Conservation (phyloP, 2,888 invertebrate species). For the Cerastoderma edule region DNA sequence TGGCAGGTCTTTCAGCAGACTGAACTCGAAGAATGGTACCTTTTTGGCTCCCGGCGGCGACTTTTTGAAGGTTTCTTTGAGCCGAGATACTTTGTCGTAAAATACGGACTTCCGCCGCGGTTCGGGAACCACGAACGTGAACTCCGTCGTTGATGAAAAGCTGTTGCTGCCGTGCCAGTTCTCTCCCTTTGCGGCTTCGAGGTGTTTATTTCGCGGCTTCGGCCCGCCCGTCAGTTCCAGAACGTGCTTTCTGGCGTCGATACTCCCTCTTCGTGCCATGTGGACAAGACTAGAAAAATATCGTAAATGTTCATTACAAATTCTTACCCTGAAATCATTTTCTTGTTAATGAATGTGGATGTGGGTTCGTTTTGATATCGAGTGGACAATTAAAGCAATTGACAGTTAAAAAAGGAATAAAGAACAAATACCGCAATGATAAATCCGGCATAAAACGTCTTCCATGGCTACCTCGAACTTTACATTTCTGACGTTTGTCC, state of each 20-base stretch:
- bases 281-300: constrained; percentile 40
- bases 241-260: constrained; percentile 41
- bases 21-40: constrained; percentile 59
- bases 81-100: constrained; percentile 43
- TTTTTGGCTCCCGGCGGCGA: constrained; percentile 24
- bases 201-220: constrained; percentile 26
- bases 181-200: constrained; percentile 28
- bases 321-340: too few relatives aligned
- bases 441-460: too few relatives aligned
- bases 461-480: too few relatives aligned
- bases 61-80: constrained; percentile 44
- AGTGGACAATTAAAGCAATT: too few relatives aligned
- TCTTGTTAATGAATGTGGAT: too few relatives aligned
- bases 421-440: too few relatives aligned
- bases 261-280: constrained; percentile 51
- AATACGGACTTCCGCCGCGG: constrained; percentile 52
- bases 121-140: constrained; percentile 50
- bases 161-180: constrained; percentile 50
- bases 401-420: too few relatives aligned
- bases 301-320: too few relatives aligned
- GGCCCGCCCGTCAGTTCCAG: constrained; percentile 20
- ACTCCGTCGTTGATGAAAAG: constrained; percentile 56
- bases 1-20: constrained; percentile 61
- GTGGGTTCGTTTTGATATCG: too few relatives aligned
- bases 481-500: too few relatives aligned